Base-by-base conservation (phyloP, 2,113 vertebrate genomes). In the Nanorana parkeri region DNA sequence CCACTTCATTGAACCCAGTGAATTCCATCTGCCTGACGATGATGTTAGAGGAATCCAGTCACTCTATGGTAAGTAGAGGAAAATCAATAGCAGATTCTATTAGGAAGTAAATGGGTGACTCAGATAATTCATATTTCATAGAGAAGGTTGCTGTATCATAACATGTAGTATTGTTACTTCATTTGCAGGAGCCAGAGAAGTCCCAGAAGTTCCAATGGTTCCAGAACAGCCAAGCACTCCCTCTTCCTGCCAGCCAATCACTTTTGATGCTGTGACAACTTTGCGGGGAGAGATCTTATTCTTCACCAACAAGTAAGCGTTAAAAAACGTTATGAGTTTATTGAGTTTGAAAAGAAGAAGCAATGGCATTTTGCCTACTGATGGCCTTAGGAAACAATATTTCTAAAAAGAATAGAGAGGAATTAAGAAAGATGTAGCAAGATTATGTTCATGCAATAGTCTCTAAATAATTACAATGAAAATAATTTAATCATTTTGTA, bases 41-140 rank as follows among this genome's bases (percentile, higher is more conserved):
- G 98, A 99, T 29, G 87, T 98, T 84, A 85, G 26, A 0, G 95
- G 93, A 77, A 97, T 99, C 86, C 98, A 98, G 83, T 94, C 92
- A 55, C 94, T 99, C 79, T 99, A 99, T 6, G 97, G 98, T 99
- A 41, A 90, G 93, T 84, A 85, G 81, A 54, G 8, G 3, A 63
- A 10, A 20, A 24, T 11, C 17, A 41, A 17, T n/a, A 20, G 26
- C 21, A 26, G 41, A 47, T 10, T 47, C 41, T 15, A 13, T 47
- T 47, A 47, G 3, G 13, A 47, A 47, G 13, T 47, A 11, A 15
- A 47, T 73, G 3, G 17, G 10, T 56, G 5, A 20, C 5, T 20
- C n/a, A n/a, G n/a, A n/a, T n/a, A n/a, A n/a, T n/a, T 19, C 6
- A 29, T 7, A 36, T 6, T 3, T 29, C 4, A 69, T 47, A 69